Base-by-base conservation (phyloP, 2,888 invertebrate species). In the Plusia festucae region DNA sequence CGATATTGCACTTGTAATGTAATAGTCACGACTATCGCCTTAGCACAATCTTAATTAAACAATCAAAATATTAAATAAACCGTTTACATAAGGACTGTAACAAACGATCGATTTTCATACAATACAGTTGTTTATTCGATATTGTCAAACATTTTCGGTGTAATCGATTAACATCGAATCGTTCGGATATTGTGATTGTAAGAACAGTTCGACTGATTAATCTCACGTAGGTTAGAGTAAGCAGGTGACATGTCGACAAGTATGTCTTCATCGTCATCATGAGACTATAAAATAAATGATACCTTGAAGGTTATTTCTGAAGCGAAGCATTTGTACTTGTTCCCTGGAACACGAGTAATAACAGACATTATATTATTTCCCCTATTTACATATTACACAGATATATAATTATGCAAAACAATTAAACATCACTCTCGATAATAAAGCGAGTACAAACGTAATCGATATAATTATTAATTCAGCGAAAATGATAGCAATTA, bases 31-130 rank as follows among this genome's bases (percentile, higher is more conserved):
- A 62, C 59, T 57, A 32, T 60, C 20, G 30, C 53, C 55, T 27
- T 58, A 32, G 54, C 65, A 70, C 57, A 75, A 70, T 76, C 71
- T 76, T 76, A 73, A 76, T 76, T 70, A 65, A 61, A 73, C 22
- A 53, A 76, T 76, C 61, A 73, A 73, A 76, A 70, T 65, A 61
- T 56, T 40, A 61, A 65, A 73, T 59, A 59, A 73, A 73, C 71
- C 66, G 34, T 76, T 60, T 52, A 69, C 9, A 0, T 58, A 20
- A 58, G 52, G 27, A 22, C 15, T 40, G 9, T 15, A 7, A 27
- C 20, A 60, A 49, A 55, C 2, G 15, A 44, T 0, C 60, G 65
- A 75, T 40, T 53, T 52, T 20, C 15, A 52, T 7, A 24, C 13
- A 22, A 24, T n/a, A 52, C 13, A 3, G 15, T 34, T 49, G 40